Base-by-base conservation (phyloP, 2,113 vertebrate species). In the Colinus virginianus region DNA sequence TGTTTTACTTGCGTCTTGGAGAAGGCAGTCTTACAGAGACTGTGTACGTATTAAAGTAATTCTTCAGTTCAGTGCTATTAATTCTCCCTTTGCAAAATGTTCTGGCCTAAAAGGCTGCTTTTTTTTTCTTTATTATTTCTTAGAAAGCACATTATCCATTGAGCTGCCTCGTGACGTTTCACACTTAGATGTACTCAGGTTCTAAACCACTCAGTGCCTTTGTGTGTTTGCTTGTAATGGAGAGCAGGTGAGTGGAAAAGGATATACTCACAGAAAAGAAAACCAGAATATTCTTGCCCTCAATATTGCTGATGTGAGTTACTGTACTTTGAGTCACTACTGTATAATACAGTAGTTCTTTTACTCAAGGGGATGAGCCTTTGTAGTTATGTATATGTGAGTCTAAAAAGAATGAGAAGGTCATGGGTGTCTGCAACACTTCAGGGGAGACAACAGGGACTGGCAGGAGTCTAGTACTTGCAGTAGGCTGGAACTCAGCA, bases 41-140 rank as follows among this genome's bases (percentile, higher is more conserved):
- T 4, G 6, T 43, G 32, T 20, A 34, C 5, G 2, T 26, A 28
- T 28, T 9, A 62, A 43, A 45, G 64, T 40, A 49, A 23, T 69
- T 21, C 77, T 87, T 77, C 36, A 8, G 25, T 58, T 87, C 55
- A 40, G 26, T 32, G 69, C 53, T 70, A 30, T 48, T 40, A 45
- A 38, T 11, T 48, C 51, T 90, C 56, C 40, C 30, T 72, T 82
- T 69, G 36, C 48, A 76, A 86, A 91, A 78, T 48, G 53, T 61
- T 84, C 79, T 82, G 75, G 21, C 59, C 59, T 40, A 26, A 61
- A 74, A n/a, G 55, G 58, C 22, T 48, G 11, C 2, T 75, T 17
- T 63, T 83, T 83, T 83, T 28, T 36, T 32, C 30, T 19, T 55
- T 56, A 19, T 17, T 56, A 32, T n/a, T 56, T 19, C 17, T 56